These are phyloP conservation scores for Chaetura pelagica DNA, from an alignment of 2,113 vertebrate species.

Conservation along the genomic window DNA sequence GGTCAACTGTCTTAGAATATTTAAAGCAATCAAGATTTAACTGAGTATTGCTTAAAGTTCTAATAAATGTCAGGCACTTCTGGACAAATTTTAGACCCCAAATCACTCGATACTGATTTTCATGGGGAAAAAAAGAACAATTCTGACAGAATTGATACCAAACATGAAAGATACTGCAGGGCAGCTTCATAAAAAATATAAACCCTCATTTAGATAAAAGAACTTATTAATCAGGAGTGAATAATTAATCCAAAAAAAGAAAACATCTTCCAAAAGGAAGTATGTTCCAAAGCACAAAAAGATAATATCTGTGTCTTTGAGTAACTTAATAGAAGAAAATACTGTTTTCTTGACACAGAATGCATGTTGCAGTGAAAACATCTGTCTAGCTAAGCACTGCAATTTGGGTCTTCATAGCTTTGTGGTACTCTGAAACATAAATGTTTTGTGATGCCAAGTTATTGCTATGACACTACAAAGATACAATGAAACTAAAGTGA, in stretches of 20 bases:
- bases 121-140: not conserved
- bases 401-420: not conserved
- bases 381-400: not conserved
- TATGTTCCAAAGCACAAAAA: not conserved
- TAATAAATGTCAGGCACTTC: not conserved
- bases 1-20: not conserved
- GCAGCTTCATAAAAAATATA: not conserved
- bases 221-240: not conserved
- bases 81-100: not conserved
- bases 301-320: not conserved
- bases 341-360: not conserved
- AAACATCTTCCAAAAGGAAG: not conserved
- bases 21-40: not conserved
- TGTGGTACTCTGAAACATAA: not conserved
- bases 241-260: not conserved
- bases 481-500: not conserved
- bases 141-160: not conserved
- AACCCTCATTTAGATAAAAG: not conserved
- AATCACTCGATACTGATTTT: not conserved
- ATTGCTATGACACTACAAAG: not conserved
- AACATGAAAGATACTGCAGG: not conserved
- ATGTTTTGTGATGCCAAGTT: not conserved
- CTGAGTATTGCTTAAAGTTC: not conserved
- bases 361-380: not conserved
- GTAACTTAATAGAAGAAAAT: not conserved